phyloP scores from a whole-genome alignment of 2,113 vertebrate genomes.

The Thermophis baileyi region DNA sequence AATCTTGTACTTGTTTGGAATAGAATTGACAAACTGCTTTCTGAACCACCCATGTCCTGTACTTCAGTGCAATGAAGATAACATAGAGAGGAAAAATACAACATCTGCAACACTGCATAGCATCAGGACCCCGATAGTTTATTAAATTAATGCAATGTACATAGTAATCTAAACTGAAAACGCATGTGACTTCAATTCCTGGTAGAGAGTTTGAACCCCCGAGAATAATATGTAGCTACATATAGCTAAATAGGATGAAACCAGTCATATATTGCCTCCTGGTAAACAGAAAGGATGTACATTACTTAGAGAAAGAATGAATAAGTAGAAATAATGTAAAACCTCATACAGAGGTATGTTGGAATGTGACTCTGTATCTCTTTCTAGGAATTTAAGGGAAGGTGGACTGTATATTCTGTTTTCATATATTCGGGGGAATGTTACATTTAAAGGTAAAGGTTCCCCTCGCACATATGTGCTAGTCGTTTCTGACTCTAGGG shows the following conservation, averaged over 20 bases:
- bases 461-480: too few species aligned
- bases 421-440: not conserved
- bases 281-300: not conserved
- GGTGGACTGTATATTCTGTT: not conserved
- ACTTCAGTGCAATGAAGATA: not conserved
- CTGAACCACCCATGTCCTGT: not conserved
- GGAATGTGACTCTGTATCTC: not conserved
- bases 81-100: not conserved
- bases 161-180: not conserved
- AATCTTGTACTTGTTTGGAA: not conserved
- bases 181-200: not conserved
- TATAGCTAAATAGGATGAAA: not conserved
- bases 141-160: not conserved
- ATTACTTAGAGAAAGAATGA: not conserved
- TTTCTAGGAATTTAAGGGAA: not conserved
- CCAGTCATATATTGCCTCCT: not conserved
- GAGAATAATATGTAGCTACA: not conserved
- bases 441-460: too few species aligned
- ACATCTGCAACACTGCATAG: not conserved
- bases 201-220: not conserved
- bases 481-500: too few species aligned
- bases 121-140: not conserved
- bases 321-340: not conserved
- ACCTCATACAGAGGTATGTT: not conserved
- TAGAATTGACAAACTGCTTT: not conserved